These are phyloP conservation scores for Chrysomela aeneicollis DNA, from an alignment of 2,888 invertebrate genomes.

Conservation along the genomic window DNA sequence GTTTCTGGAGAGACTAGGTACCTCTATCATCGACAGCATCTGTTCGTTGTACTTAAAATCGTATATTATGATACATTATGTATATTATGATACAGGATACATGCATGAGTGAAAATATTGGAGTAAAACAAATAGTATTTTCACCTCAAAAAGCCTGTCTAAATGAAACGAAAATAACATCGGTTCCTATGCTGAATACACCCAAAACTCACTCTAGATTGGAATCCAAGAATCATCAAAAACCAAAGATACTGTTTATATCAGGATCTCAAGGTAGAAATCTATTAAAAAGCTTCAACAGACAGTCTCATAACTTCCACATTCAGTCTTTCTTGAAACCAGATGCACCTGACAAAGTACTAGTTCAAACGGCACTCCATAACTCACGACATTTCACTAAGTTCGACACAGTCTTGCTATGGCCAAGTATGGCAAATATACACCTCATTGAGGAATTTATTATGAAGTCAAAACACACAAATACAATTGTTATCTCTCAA, in stretches of 20 bases:
- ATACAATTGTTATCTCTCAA: background rate
- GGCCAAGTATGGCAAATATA: background rate
- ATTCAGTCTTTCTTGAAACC: background rate
- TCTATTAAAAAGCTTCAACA: background rate
- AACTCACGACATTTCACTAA: slow-evolving; percentile 4
- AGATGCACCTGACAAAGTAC: slow-evolving; percentile 1
- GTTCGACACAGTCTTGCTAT: slow-evolving; percentile 2
- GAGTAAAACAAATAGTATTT: background rate
- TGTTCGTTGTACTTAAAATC: too few species aligned
- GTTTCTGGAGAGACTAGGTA: too few species aligned
- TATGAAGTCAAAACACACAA: too few species aligned
- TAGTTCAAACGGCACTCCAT: background rate
- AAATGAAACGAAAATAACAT: background rate
- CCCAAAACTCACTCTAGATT: background rate
- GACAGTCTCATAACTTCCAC: background rate
- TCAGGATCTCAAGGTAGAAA: background rate
- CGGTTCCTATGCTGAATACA: background rate
- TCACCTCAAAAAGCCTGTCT: background rate
- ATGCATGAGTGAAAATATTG: background rate
- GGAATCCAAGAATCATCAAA: too few species aligned
- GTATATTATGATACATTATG: background rate
- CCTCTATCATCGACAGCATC: too few species aligned
- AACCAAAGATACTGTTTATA: background rate
- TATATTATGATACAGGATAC: background rate
- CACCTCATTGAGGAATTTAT: too few species aligned